These are phyloP conservation scores for Phymastichus coffea DNA, from an alignment of 1,140 invertebrate genomes.

Conservation along the genomic window DNA sequence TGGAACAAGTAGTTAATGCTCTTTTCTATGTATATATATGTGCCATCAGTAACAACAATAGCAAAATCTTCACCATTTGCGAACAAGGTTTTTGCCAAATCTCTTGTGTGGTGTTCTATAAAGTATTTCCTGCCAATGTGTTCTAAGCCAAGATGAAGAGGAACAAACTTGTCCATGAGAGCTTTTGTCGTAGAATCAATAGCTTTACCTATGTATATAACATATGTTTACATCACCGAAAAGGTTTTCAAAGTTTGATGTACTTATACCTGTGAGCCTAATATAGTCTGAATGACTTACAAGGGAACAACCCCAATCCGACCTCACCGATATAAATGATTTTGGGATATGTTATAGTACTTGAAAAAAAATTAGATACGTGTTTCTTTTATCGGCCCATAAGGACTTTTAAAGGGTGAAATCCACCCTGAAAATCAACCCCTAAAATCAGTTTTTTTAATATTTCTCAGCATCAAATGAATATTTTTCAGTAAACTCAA, in stretches of 20 bases:
- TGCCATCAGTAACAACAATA: background rate
- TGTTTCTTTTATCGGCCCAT: too few relatives aligned
- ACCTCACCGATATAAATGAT: too few relatives aligned
- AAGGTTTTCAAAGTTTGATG: conserved; percentile 1
- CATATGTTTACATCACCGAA: background rate
- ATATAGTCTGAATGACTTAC: conserved; percentile 1
- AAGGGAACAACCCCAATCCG: too few relatives aligned
- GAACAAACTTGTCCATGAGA: background rate
- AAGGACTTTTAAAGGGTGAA: too few relatives aligned
- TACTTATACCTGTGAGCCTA: background rate
- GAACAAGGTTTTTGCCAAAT: background rate
- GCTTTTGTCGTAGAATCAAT: background rate
- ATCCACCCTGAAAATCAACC: too few relatives aligned
- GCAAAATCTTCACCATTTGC: background rate
- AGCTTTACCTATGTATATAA: background rate
- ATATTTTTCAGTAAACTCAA: too few relatives aligned
- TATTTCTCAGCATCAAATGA: too few relatives aligned
- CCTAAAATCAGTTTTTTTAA: too few relatives aligned
- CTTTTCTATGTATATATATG: background rate
- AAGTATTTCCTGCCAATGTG: background rate
- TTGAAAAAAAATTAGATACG: too few relatives aligned
- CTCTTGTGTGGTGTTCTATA: background rate
- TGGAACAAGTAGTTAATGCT: background rate
- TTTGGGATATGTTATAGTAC: too few relatives aligned
- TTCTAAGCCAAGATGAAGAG: background rate